Percentiles rank a stretch among this genome's conserved stretches.
phyloP scores from a whole-genome alignment of 2,113 vertebrate genomes.

The Anolis carolinensis region DNA sequence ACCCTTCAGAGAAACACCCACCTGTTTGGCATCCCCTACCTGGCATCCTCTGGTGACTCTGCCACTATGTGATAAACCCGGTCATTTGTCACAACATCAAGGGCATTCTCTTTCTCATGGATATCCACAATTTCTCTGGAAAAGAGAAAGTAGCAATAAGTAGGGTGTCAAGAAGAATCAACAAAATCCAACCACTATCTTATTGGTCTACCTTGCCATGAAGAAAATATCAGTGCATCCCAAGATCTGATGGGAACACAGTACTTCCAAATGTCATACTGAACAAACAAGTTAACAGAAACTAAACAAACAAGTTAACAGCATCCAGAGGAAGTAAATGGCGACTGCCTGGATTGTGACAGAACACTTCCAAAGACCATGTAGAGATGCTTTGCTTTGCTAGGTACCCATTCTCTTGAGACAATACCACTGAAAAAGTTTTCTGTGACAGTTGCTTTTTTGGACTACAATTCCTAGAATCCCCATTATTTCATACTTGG shows the following conservation, averaged over 20 bases:
- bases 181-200: neutral
- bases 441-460: neutral
- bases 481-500: conserved; percentile 78
- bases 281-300: neutral
- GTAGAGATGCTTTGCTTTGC: neutral
- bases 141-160: conserved; percentile 42
- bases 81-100: conserved; percentile 91
- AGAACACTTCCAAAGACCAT: neutral
- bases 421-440: neutral
- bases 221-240: neutral
- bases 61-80: conserved; percentile 92
- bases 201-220: neutral
- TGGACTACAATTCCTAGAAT: neutral
- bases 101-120: conserved; percentile 92
- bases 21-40: conserved; percentile 67
- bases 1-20: neutral
- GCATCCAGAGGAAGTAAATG: neutral
- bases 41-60: conserved; percentile 92
- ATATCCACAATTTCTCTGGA: conserved; percentile 92
- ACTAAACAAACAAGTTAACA: neutral
- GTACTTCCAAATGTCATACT: neutral
- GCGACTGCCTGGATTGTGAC: no score
- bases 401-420: neutral
- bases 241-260: neutral
- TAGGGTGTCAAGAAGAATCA: conserved; percentile 16